Base-by-base conservation (phyloP, 2,888 invertebrate genomes). In the Melanchra persicariae region DNA sequence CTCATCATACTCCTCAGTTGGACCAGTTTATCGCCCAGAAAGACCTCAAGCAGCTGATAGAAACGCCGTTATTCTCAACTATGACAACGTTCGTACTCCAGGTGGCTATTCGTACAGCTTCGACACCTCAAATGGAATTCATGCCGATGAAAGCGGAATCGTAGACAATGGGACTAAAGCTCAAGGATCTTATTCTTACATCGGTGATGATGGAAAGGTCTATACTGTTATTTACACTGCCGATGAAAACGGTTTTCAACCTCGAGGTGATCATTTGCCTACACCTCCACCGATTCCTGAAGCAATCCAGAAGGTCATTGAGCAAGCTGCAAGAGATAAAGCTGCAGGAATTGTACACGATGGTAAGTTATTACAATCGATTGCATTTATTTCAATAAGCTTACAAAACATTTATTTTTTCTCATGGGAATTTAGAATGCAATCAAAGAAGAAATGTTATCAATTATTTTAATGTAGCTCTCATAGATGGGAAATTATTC, bases 71-170 rank as follows among this genome's bases (percentile, higher is more conserved):
- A 93, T 93, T 34, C 62, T 93, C 0, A 92, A 89, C n/a, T 92
- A 93, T 54, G 88, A 93, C 24, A 93, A 91, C 60, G 63, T 84
- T 17, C 83, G 90, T 15, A 90, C 89, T 58, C 92, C 93, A 26
- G 91, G 93, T 63, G 89, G 91, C 15, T 95, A 89, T 81, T 87
- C 90, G 3, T 95, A 94, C 64, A 91, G 85, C 71, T 94, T 88
- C 78, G 93, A 95, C 40, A 95, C 95, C 1, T 94, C 94, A 5
- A 94, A 95, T 79, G 94, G 93, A 17, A 94, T 95, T 62, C 93
- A 93, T 79, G 92, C 88, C 45, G 91, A 94, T 82, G 94, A 94
- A 89, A 93, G 71, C 83, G 95, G 92, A 8, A 88, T 87, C n/a
- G 85, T 91, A n/a, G 82, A 65, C 1, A 87, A 92, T 85, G 95